These are phyloP conservation scores for Leptura quadrifasciata DNA, from an alignment of 2,888 invertebrate genomes.

Conservation along the genomic window DNA sequence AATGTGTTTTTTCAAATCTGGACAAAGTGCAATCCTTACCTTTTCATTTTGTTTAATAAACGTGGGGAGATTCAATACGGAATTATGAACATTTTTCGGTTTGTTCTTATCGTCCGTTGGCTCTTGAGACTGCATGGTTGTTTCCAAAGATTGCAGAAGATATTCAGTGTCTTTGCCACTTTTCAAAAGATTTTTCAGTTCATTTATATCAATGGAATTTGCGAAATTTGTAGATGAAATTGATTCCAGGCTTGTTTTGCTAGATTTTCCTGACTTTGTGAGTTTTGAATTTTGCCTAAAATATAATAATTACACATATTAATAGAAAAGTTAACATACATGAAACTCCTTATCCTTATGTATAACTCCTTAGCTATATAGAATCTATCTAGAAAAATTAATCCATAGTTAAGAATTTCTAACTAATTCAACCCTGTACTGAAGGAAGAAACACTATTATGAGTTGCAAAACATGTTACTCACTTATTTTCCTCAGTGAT, in stretches of 20 bases:
- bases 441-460: no score
- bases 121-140: conserved; percentile 74
- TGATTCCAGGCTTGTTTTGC: conserved; percentile 64
- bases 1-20: no score
- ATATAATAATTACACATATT: conserved; percentile 17
- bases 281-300: conserved; percentile 57
- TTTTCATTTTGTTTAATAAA: conserved; percentile 82
- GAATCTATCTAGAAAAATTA: no score
- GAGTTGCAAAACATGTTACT: conserved; percentile 50
- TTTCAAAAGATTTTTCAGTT: conserved; percentile 82
- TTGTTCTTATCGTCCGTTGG: conserved; percentile 71
- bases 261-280: conserved; percentile 62
- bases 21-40: conserved; percentile 74
- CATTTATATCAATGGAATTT: conserved; percentile 79
- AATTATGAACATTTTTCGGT: conserved; percentile 76
- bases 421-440: not conserved
- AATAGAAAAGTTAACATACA: no score
- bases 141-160: conserved; percentile 78
- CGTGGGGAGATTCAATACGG: conserved; percentile 85
- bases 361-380: no score
- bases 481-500: conserved; percentile 80
- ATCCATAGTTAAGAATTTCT: no score
- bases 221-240: conserved; percentile 74
- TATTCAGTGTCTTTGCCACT: conserved; percentile 83
- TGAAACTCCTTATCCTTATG: no score